Evolutionary conservation across 1,140 invertebrate genomes (phyloP), one percentile per base, ranked within the genome.

Genomic region (Himalopsyche phryganea): DNA sequence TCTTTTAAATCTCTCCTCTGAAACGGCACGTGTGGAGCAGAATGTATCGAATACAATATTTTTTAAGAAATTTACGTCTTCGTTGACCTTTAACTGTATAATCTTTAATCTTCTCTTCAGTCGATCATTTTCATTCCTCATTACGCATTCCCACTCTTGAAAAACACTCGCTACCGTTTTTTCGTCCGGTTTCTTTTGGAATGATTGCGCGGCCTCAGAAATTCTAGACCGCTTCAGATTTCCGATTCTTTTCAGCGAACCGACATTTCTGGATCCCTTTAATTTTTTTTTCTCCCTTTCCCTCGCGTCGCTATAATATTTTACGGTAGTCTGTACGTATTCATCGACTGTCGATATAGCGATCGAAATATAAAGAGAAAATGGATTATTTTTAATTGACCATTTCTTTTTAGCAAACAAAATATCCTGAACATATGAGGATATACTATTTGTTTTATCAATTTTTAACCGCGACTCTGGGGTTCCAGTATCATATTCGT

Each of bases 351-450:
- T 35, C 35, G 28, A n/a, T 46, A 45, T 54, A 45, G 33, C 35
- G 1, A 41, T 13, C 2, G 36, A 6, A 45, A 54, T 17, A 35
- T 45, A 54, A 18, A 35, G 1, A 19, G 18, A 28, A 36, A 46
- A 54, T 32, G 51, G 51, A 23, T 54, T 54, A 15, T 54, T 19
- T 15, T 35, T 32, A 45, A 7, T 20, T 20, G 51, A 17, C 33
- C 42, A 33, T 13, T 53, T 15, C 1, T 4, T 36, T 36, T 11
- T 36, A 50, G n/a, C 36, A 14, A 36, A 36, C 15, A 50, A 50
- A 19, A 35, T 35, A 17, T 52, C 33, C 40, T 52, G 50, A 6
- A 52, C 3, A 15, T 13, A n/a, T 20, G 14, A 42, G 6, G 17
- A 23, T 28, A 28, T 9, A 28, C 23, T 28, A 28, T 3, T 9